These are phyloP conservation scores for Microcaecilia unicolor DNA, from an alignment of 2,797 vertebrate genomes.

Conservation along the genomic window DNA sequence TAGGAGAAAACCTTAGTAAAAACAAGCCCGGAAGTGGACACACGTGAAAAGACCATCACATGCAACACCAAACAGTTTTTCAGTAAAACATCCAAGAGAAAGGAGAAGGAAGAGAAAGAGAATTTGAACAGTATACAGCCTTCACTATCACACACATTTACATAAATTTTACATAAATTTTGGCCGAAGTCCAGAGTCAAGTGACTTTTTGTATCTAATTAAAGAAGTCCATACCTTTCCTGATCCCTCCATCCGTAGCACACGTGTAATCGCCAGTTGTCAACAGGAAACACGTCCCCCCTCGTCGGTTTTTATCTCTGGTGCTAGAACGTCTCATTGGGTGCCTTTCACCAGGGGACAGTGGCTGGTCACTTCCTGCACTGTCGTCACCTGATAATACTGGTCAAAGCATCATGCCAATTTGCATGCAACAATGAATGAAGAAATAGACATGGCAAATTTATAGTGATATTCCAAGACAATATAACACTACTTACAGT, in stretches of 20 bases:
- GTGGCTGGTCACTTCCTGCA: slow-evolving; percentile 84
- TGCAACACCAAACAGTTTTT: slow-evolving; percentile 25
- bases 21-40: too few species aligned
- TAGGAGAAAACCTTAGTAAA: too few species aligned
- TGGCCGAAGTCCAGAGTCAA: slow-evolving; percentile 30
- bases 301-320: slow-evolving; percentile 80
- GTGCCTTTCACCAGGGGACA: slow-evolving; percentile 82
- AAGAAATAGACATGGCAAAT: slow-evolving; percentile 59
- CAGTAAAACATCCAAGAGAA: slow-evolving; percentile 16
- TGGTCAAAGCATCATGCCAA: slow-evolving; percentile 67
- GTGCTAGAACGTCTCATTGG: slow-evolving; percentile 85
- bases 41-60: slow-evolving; percentile 22
- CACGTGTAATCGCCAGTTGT: slow-evolving; percentile 88
- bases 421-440: slow-evolving; percentile 51
- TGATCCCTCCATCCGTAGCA: slow-evolving; percentile 77
- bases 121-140: slow-evolving; percentile 14
- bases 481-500: too few species aligned
- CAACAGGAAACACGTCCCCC: slow-evolving; percentile 88
- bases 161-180: slow-evolving; percentile 20
- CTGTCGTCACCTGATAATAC: slow-evolving; percentile 89
- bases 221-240: slow-evolving; percentile 79
- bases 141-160: slow-evolving; percentile 31
- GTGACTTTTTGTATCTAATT: slow-evolving; percentile 42
- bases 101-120: slow-evolving; percentile 19
- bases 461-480: too few species aligned